Evolutionary conservation across 2,888 invertebrate species (phyloP).

Genomic region (Drosophila tripunctata): DNA sequence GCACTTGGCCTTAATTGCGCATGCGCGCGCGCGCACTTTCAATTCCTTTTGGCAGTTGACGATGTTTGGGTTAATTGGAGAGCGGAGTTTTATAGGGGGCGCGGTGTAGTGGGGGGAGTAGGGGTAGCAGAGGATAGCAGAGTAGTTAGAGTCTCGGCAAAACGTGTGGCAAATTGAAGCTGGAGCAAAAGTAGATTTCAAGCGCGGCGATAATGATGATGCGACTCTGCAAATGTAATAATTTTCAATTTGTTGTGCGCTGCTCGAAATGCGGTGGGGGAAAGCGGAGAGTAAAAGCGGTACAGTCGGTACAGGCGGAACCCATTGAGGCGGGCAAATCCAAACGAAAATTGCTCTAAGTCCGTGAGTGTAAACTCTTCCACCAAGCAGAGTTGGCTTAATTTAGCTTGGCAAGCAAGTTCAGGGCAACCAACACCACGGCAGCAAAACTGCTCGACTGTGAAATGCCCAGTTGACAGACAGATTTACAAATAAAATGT

Average conservation of each 20-base stretch:
- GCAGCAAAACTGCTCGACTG: too few species aligned
- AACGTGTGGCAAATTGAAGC: constrained; percentile 68
- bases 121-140: neutral
- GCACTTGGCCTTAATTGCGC: constrained; percentile 78
- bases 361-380: constrained; percentile 14
- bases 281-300: neutral
- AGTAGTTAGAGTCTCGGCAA: too few species aligned
- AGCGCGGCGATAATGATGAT: constrained; percentile 56
- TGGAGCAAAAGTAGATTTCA: constrained; percentile 58
- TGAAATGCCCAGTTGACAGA: too few species aligned
- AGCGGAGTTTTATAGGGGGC: neutral
- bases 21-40: constrained; percentile 74
- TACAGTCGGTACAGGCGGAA: too few species aligned
- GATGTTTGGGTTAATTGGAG: constrained; percentile 21
- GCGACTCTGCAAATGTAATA: constrained; percentile 52
- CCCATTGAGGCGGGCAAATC: constrained; percentile 43
- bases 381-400: constrained; percentile 4
- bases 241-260: constrained; percentile 27
- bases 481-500: too few species aligned
- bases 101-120: neutral
- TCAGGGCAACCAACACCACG: constrained; percentile 34
- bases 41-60: constrained; percentile 67
- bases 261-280: neutral
- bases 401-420: constrained; percentile 37
- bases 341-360: constrained; percentile 59